Conservation (phyloP, 2,113 vertebrate species). For the Helogale parvula region DNA sequence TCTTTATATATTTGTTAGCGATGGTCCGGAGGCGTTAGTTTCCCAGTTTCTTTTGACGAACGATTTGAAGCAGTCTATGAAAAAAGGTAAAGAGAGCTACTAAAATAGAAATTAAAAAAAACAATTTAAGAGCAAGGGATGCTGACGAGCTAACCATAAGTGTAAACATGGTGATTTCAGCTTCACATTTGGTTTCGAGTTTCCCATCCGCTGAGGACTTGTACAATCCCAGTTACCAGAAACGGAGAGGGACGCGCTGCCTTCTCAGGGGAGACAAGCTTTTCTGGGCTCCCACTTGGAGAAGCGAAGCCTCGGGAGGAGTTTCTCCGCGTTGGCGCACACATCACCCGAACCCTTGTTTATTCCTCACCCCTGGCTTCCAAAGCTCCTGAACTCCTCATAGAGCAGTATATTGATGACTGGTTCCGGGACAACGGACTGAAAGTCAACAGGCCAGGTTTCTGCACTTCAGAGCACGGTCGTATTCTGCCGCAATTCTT, state of each 20-base stretch:
- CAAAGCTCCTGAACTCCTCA: background rate
- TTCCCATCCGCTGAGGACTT: constrained; percentile 23
- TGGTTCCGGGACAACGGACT: background rate
- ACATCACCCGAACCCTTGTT: background rate
- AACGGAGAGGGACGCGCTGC: background rate
- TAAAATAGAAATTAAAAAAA: background rate
- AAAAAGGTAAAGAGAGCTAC: constrained; percentile 12
- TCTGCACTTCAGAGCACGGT: background rate
- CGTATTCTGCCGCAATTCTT: background rate
- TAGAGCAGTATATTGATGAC: too few relatives aligned
- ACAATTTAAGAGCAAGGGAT: background rate
- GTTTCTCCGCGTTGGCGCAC: background rate
- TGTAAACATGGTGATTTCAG: background rate
- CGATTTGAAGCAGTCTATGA: constrained; percentile 10
- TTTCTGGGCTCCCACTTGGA: constrained; percentile 46
- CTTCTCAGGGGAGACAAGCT: background rate
- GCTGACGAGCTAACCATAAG: background rate
- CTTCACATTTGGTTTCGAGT: constrained; percentile 44
- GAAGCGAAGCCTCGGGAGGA: background rate
- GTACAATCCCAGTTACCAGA: background rate
- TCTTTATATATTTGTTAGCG: background rate
- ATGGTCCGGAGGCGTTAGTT: background rate
- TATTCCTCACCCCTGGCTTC: background rate
- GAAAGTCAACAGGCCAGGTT: background rate
- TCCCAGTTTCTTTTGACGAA: constrained; percentile 9